Conservation (phyloP, 2,888 invertebrate genomes). For the Meloe dianella region DNA sequence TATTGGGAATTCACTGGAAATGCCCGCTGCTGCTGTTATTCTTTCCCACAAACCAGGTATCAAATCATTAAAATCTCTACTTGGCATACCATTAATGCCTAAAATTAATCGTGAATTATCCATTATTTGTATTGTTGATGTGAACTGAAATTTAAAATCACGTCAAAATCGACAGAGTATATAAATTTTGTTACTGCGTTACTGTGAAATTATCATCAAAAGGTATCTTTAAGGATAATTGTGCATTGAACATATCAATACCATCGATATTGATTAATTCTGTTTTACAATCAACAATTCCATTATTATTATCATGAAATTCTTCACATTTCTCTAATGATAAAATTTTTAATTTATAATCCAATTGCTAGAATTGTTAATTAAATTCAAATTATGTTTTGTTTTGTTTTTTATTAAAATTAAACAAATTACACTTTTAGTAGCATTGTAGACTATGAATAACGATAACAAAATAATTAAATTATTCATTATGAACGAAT, state of each 20-base stretch:
- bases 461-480: neutral
- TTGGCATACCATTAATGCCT: neutral
- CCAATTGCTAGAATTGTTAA: neutral
- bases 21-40: constrained; percentile 12
- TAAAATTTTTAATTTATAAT: neutral
- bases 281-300: neutral
- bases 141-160: neutral
- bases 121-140: neutral
- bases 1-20: constrained; percentile 24
- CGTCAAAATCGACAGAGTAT: no score
- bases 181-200: neutral
- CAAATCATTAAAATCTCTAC: constrained; percentile 1
- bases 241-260: constrained; percentile 12
- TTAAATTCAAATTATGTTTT: neutral
- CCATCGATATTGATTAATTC: constrained; percentile 7
- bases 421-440: neutral
- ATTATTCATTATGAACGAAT: neutral
- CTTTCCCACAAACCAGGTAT: constrained; percentile 28
- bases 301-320: neutral
- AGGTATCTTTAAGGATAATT: constrained; percentile 18
- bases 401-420: neutral
- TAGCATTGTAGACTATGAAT: neutral
- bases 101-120: neutral
- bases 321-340: neutral
- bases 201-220: constrained; percentile 25